Evolutionary conservation across 1,140 invertebrate genomes (phyloP).

Genomic region (Cydia strobilella): DNA sequence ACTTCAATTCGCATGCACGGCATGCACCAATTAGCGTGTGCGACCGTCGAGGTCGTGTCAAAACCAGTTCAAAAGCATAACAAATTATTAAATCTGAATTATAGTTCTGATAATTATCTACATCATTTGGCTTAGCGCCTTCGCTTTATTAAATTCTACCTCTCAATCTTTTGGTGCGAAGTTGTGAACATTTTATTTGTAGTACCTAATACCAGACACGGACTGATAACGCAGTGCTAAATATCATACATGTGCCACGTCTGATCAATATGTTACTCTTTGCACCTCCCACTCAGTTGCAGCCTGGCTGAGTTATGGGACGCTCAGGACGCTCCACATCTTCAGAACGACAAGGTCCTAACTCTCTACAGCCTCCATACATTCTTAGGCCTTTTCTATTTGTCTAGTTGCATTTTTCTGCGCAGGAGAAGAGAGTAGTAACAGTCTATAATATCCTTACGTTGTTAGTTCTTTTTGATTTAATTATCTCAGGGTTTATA

Average conservation of each 20-base stretch:
- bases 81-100: too few species aligned
- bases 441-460: neutral
- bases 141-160: too few species aligned
- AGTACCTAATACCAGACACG: too few species aligned
- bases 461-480: neutral
- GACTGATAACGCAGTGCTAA: too few species aligned
- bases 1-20: too few species aligned
- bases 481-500: neutral
- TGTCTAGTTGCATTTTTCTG: neutral
- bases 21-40: too few species aligned
- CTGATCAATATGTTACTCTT: neutral
- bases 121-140: too few species aligned
- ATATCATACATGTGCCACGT: neutral
- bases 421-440: neutral
- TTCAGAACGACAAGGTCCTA: neutral
- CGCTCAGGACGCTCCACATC: neutral
- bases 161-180: too few species aligned
- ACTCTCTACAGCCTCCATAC: neutral
- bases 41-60: too few species aligned
- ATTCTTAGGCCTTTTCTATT: neutral
- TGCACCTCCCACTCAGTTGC: constrained; percentile 14
- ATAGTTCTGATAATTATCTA: too few species aligned
- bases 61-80: too few species aligned
- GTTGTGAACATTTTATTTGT: too few species aligned
- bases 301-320: constrained; percentile 23